Base-by-base conservation (phyloP, 2,113 vertebrate genomes). In the Anas platyrhynchos region DNA sequence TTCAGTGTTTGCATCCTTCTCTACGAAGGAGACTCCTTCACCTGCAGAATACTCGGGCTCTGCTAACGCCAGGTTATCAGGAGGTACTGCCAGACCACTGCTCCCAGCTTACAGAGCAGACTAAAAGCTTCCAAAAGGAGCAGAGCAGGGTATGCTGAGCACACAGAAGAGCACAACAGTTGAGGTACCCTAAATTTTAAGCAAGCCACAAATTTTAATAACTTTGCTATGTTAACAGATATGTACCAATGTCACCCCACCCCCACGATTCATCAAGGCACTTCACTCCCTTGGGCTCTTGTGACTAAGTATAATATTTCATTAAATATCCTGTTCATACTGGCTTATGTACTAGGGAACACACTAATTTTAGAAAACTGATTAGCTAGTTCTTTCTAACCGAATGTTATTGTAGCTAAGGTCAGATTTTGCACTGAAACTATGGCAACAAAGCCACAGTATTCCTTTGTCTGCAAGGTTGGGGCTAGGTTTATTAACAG, bases 301-400 rank as follows among this genome's bases (percentile, higher is more conserved):
- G 86, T 96, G 96, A 93, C 93, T 94, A 96, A 95, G 93, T 96
- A 92, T 96, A 97, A 97, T 97, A 97, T 96, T 98, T 97, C 97
- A 98, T 97, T 97, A 98, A 96, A 96, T 96, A 97, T 96, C 97
- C 97, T 96, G 95, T 85, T 97, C 97, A 88, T 97, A 91, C 97
- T 94, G 95, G 97, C 93, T 97, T 97, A 97, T 96, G 98, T 96
- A 97, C 96, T 80, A 95, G 95, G 92, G 97, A 96, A 97, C 95
- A 95, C 97, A 97, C 98, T 98, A 98, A 98, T 98, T 98, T 98
- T 98, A 98, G 98, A 97, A 98, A 98, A 97, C 97, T 96, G 97
- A 98, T 98, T 98, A 98, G 97, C 98, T 97, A 86, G 96, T 97
- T 98, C 97, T 97, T 97, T 97, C 91, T 98, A 97, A 97, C 97